Conservation (phyloP, 2,888 invertebrate species). For the Nomada fucata region DNA sequence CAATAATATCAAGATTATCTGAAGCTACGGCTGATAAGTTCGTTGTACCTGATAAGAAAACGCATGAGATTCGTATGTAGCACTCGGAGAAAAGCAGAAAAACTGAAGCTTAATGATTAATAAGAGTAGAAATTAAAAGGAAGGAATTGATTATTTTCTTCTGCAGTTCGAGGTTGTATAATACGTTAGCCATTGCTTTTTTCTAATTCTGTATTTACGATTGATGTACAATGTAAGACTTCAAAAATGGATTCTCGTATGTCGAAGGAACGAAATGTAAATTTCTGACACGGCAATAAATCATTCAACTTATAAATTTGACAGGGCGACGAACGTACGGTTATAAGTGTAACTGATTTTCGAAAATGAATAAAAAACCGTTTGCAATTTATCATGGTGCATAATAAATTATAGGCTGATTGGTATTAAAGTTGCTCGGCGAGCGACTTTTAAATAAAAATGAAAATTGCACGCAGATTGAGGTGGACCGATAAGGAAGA, state of each 20-base stretch:
- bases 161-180: background rate
- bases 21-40: no score
- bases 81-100: no score
- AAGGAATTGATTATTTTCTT: slow-evolving; percentile 13
- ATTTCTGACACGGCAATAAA: slow-evolving; percentile 22
- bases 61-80: no score
- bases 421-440: background rate
- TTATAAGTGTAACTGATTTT: slow-evolving; percentile 34
- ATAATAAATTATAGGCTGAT: slow-evolving; percentile 12
- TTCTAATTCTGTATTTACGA: background rate
- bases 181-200: background rate
- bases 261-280: slow-evolving; percentile 20
- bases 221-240: slow-evolving; percentile 2
- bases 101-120: background rate
- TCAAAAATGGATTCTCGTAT: background rate
- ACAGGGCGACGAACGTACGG: slow-evolving; percentile 19
- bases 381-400: slow-evolving; percentile 28
- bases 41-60: no score
- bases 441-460: background rate
- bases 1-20: no score
- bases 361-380: background rate
- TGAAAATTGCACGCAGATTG: background rate
- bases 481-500: background rate
- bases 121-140: background rate
- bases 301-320: slow-evolving; percentile 30